phyloP scores from a whole-genome alignment of 2,797 vertebrate species.

The Malurus splendens region DNA sequence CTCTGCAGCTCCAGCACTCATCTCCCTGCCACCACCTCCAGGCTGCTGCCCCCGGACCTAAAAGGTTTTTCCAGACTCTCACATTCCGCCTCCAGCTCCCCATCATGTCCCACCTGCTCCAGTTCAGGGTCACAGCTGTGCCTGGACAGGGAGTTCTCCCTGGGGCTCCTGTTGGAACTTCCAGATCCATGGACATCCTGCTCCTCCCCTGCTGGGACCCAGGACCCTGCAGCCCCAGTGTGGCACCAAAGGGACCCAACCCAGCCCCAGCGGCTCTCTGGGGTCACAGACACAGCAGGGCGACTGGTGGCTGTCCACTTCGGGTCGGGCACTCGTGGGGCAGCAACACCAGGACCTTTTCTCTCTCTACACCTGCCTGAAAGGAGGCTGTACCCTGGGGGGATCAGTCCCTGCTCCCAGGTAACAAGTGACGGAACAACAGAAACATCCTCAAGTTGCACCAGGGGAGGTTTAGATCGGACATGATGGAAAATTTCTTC shows the following conservation, averaged over 20 bases:
- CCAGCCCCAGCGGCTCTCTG: not conserved
- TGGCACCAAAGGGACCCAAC: not conserved
- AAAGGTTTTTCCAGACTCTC: not conserved
- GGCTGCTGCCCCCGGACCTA: not conserved
- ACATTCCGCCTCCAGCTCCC: accelerated
- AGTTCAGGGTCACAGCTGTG: not conserved
- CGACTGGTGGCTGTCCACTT: not conserved
- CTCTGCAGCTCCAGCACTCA: not conserved
- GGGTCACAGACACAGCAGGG: accelerated
- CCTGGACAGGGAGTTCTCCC: accelerated
- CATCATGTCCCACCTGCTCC: not conserved
- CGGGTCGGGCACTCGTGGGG: accelerated
- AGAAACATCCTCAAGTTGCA: not conserved
- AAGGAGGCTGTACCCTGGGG: not conserved
- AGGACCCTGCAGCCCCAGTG: not conserved
- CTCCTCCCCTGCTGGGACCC: not conserved
- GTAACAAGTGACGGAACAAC: not conserved
- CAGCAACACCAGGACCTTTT: accelerated
- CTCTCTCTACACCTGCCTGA: not conserved
- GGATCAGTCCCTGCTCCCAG: not conserved
- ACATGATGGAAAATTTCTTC: not conserved
- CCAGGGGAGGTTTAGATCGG: not conserved
- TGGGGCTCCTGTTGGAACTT: not conserved
- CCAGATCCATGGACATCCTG: accelerated
- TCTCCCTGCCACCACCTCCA: not conserved